phyloP scores from a whole-genome alignment of 2,797 vertebrate genomes.

The Sitta carolinensis region DNA sequence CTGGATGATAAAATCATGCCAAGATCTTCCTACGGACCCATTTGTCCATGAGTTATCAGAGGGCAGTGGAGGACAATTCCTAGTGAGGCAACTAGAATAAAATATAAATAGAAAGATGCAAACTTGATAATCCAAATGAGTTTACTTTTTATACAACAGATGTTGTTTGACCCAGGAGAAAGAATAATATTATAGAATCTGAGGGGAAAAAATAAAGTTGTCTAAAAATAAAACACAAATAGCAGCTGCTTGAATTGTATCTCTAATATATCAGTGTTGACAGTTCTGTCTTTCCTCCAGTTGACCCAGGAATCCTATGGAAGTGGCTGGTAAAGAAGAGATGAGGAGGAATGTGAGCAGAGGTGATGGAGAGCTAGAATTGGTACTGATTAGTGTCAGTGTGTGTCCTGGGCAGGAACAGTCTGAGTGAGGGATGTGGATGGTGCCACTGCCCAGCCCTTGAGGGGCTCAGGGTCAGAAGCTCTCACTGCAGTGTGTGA shows the following conservation, averaged over 20 bases:
- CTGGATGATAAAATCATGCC: background rate
- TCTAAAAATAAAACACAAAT: slow-evolving; percentile 71
- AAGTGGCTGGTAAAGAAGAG: slow-evolving; percentile 27
- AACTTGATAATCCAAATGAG: slow-evolving; percentile 61
- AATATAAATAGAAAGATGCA: slow-evolving; percentile 44
- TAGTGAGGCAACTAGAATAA: slow-evolving; percentile 12
- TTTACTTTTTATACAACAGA: slow-evolving; percentile 68
- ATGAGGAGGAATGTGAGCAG: background rate
- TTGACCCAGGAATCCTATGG: slow-evolving; percentile 34
- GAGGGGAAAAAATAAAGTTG: slow-evolving; percentile 43
- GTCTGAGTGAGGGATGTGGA: background rate
- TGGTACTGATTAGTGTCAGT: background rate
- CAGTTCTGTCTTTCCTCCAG: slow-evolving; percentile 27
- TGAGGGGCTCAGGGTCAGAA: background rate
- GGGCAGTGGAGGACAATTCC: background rate
- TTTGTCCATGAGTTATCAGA: slow-evolving; percentile 18
- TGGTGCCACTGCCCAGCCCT: rapidly evolving
- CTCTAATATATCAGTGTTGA: slow-evolving; percentile 60
- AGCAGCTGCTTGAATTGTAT: slow-evolving; percentile 71
- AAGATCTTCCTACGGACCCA: background rate
- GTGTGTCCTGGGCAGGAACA: background rate
- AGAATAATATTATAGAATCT: slow-evolving; percentile 68
- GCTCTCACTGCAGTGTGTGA: background rate
- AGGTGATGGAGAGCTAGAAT: background rate
- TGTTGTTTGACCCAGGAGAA: slow-evolving; percentile 73